Conservation (phyloP, 2,113 vertebrate genomes). For the Danionella cerebrum region DNA sequence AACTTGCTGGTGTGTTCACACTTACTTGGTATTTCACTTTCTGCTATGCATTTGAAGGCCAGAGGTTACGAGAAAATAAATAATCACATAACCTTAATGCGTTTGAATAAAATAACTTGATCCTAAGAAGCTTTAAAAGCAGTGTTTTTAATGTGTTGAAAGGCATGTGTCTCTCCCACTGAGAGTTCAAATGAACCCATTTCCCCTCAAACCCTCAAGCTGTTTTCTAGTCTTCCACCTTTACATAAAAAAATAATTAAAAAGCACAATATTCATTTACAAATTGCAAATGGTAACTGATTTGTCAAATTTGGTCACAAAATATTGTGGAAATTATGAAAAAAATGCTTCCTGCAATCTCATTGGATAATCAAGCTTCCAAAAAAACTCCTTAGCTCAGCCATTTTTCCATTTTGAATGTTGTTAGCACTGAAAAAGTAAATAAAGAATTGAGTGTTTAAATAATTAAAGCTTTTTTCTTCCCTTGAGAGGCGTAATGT, state of each 20-base stretch:
- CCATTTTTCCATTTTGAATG: no score
- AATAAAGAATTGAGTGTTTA: no score
- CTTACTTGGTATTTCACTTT: neutral
- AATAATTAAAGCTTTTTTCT: no score
- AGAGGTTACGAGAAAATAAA: slow-evolving; percentile 1
- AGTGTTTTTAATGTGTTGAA: slow-evolving; percentile 17
- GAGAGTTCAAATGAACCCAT: neutral
- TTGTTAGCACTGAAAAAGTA: no score
- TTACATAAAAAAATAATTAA: neutral
- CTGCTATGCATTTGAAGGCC: neutral
- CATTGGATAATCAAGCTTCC: no score
- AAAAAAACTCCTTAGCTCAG: no score
- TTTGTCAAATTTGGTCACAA: no score
- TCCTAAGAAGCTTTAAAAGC: slow-evolving; percentile 17
- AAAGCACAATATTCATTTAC: no score
- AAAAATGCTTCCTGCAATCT: no score
- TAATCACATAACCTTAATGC: slow-evolving; percentile 19
- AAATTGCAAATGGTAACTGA: no score
- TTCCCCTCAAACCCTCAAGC: neutral
- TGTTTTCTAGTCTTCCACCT: neutral
- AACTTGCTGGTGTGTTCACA: slow-evolving; percentile 6
- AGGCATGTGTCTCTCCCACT: neutral
- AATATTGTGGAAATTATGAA: no score
- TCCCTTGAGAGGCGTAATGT: no score
- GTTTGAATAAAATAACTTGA: slow-evolving; percentile 6